Evolutionary conservation across 2,888 invertebrate species (phyloP).

Genomic region (Pyrochroa serraticornis): DNA sequence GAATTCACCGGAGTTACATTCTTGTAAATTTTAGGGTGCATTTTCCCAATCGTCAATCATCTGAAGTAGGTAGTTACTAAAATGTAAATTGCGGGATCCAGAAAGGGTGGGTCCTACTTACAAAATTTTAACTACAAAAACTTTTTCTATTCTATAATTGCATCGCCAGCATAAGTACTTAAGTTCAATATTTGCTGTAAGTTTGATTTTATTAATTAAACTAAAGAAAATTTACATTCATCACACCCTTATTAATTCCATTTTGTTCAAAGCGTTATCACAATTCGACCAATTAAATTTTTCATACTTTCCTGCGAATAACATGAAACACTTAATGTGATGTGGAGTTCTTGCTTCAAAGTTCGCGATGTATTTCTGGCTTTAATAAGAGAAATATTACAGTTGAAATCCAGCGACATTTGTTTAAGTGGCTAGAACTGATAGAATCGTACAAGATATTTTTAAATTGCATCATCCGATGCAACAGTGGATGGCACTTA

Average conservation of each 20-base stretch:
- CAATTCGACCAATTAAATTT: conserved; percentile 23
- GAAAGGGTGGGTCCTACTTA: too few relatives aligned
- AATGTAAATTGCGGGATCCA: too few relatives aligned
- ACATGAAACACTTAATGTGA: conserved; percentile 17
- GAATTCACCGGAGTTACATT: too few relatives aligned
- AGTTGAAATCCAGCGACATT: conserved; percentile 27
- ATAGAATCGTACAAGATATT: conserved; percentile 30
- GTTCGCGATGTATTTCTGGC: background rate
- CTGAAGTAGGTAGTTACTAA: too few relatives aligned
- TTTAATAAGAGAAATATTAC: conserved; percentile 31
- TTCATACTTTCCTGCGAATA: conserved; percentile 19
- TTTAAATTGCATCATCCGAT: conserved; percentile 36
- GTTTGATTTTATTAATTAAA: conserved; percentile 3
- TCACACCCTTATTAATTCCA: conserved; percentile 13
- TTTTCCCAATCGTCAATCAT: too few relatives aligned
- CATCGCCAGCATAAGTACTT: too few relatives aligned
- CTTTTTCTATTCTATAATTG: too few relatives aligned
- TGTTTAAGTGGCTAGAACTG: conserved; percentile 30
- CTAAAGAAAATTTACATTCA: conserved; percentile 9
- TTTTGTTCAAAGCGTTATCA: conserved; percentile 12
- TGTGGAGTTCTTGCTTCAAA: conserved; percentile 4
- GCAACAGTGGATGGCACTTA: conserved; percentile 35
- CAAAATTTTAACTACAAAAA: too few relatives aligned
- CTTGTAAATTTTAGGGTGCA: too few relatives aligned
- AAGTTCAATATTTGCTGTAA: background rate